Evolutionary conservation across 2,888 invertebrate species (phyloP).

Genomic region (Colletes collaris): DNA sequence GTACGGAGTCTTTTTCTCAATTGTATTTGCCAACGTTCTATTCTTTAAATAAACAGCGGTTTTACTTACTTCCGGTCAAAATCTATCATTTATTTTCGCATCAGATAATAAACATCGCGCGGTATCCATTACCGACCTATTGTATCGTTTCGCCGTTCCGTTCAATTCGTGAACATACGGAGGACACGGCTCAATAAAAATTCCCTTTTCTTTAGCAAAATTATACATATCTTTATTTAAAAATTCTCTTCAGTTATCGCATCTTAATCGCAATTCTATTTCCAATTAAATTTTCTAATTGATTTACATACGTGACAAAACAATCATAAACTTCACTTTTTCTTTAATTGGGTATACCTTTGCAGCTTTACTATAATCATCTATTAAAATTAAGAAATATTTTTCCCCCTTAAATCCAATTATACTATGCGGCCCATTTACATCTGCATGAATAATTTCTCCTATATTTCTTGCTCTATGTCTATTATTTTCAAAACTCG

Average conservation of each 20-base stretch:
- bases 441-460: conserved; percentile 36
- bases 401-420: conserved; percentile 12
- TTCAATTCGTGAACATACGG: conserved; percentile 20
- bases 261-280: not conserved
- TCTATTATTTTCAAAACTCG: conserved; percentile 41
- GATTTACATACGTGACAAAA: conserved; percentile 14
- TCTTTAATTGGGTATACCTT: conserved; percentile 25
- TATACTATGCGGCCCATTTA: not conserved
- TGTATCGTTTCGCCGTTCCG: conserved; percentile 19
- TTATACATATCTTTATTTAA: not conserved
- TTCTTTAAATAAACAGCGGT: conserved; percentile 21
- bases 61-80: conserved; percentile 14
- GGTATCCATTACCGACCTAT: conserved; percentile 15
- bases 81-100: conserved; percentile 15
- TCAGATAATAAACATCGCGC: conserved; percentile 1
- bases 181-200: not conserved
- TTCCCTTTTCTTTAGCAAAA: conserved; percentile 11
- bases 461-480: conserved; percentile 24
- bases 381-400: conserved; percentile 30
- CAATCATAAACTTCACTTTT: conserved; percentile 15
- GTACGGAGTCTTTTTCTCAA: conserved; percentile 23
- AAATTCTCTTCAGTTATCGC: conserved; percentile 1
- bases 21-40: conserved; percentile 22
- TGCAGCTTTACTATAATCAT: conserved; percentile 25
- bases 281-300: too few relatives aligned